Evolutionary conservation across 2,797 vertebrate genomes (phyloP), one percentile per base, ranked within the genome.

Genomic region (Ctenopoma multispine): DNA sequence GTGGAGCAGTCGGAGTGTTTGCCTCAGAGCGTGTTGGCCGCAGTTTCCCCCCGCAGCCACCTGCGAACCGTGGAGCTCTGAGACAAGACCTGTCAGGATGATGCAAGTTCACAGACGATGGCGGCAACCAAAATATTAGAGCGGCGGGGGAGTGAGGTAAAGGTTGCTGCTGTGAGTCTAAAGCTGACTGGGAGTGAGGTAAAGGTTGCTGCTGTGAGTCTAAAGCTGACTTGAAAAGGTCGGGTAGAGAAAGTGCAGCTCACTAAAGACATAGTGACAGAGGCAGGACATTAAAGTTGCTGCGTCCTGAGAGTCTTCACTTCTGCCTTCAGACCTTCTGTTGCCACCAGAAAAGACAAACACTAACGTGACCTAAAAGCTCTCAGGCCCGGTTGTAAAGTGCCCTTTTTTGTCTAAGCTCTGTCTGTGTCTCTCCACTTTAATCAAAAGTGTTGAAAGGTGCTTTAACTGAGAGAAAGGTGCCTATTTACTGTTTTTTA

Each of bases 21-120:
- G 10, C 89, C 92, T 36, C 86, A 63, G 40, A 84, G 88, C 20
- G 79, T 87, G 20, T 40, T 84, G 0, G 72, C 83, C 0, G 79
- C 89, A 0, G 68, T 83, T 0, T 79, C 86, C 0, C 89, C 92
- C 0, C 92, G 87, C 4, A 87, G 94, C 34, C 92, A 95, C 18
- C 85, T 97, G 38, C 90, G 94, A 63, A 97, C 96, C 0, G 96
- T 96, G 64, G 96, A 93, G 1, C 93, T 99, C 65, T 98, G 92
- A 97, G 59, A 10, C 3, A 0, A 63, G 20, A 40, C 64, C 20
- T 20, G 50, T 50, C 63, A 4, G 3, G 20, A 49, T 13, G 63
- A 80, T 15, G 62, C 40, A 17, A 11, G 31, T 15, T 41, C 13
- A 44, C 13, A 9, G 56, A 53, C 9, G 67, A 63, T 4, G 54